Evolutionary conservation across 2,888 invertebrate genomes (phyloP).

Genomic region (Danaus chrysippus): DNA sequence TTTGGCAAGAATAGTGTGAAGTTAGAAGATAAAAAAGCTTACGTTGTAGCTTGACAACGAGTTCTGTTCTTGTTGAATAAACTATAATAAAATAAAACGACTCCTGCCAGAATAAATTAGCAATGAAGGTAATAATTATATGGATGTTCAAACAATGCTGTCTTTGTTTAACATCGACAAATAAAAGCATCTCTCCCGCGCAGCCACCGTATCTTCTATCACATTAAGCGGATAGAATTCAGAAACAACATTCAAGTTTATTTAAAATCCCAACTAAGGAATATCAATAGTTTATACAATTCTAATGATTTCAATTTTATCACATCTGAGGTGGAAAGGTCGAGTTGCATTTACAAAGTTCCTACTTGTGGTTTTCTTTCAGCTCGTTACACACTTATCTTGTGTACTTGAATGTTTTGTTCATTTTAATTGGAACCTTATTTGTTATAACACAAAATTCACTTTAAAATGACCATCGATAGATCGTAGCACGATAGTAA

Average conservation of each 20-base stretch:
- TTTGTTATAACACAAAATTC: slow-evolving; percentile 14
- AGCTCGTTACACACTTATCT: slow-evolving; percentile 47
- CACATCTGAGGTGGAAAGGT: slow-evolving; percentile 54
- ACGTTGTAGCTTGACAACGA: slow-evolving; percentile 23
- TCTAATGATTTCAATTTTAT: slow-evolving; percentile 63
- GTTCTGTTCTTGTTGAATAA: slow-evolving; percentile 5
- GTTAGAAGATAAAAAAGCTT: slow-evolving; percentile 38
- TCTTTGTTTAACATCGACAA: neutral
- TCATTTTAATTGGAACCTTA: slow-evolving; percentile 27
- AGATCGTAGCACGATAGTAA: slow-evolving; percentile 41
- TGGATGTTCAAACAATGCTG: neutral
- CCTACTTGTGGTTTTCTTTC: slow-evolving; percentile 50
- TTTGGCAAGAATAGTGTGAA: slow-evolving; percentile 36
- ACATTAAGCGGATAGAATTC: slow-evolving; percentile 31
- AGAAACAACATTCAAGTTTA: slow-evolving; percentile 32
- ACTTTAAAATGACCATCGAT: slow-evolving; percentile 16
- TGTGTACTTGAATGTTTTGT: slow-evolving; percentile 10
- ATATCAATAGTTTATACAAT: slow-evolving; percentile 54
- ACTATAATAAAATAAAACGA: too few species aligned
- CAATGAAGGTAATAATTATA: neutral
- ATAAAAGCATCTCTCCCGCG: slow-evolving; percentile 8
- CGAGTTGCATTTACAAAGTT: slow-evolving; percentile 48
- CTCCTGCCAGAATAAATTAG: too few species aligned
- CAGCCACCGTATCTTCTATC: slow-evolving; percentile 20
- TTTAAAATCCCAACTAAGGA: slow-evolving; percentile 51